Base-by-base conservation (phyloP, 2,888 invertebrate genomes). In the Molanna angustata region DNA sequence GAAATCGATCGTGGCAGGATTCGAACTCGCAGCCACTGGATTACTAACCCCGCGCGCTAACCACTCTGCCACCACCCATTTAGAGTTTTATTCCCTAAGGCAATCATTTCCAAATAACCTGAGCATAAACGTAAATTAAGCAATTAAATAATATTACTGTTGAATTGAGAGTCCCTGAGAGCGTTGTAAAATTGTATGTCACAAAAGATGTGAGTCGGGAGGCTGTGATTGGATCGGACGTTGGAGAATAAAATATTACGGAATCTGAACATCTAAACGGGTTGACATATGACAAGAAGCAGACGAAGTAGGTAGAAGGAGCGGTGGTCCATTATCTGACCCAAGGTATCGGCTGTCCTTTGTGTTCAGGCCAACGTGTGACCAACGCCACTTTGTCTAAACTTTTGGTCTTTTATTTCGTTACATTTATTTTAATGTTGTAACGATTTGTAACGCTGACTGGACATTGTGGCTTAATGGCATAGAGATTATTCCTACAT, bases 211-310 rank as follows among this genome's bases (percentile, higher is more conserved):
- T 39, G 21, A 13, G 32, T 33, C 45, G 7, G 20, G 49, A n/a
- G n/a, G 21, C 47, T 16, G 19, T 43, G 53, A 53, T 53, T 49
- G 31, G 56, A 56, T 52, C 49, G 4, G 52, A 52, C 52, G 44
- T 11, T 14, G 31, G 18, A n/a, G 43, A 53, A 56, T 49, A 47
- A 50, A 56, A 50, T 42, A 45, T 40, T 49, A 44, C 35, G 40
- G 45, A 39, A 9, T 35, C 37, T 20, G 6, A 11, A n/a, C 32
- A 18, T 21, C 40, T 20, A 39, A 48, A 39, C 52, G 17, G 54
- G 52, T 55, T 52, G 56, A 56, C 56, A 53, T 43, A 42, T 44
- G 56, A 56, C 56, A 56, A 22, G 22, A 11, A 27, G 27, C 6
- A 11, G 27, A 11, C 6, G 11, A 27, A 11, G 27, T 6, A 27